These are phyloP conservation scores for Micronycteris hirsuta DNA, from an alignment of 2,113 vertebrate species.

Conservation along the genomic window DNA sequence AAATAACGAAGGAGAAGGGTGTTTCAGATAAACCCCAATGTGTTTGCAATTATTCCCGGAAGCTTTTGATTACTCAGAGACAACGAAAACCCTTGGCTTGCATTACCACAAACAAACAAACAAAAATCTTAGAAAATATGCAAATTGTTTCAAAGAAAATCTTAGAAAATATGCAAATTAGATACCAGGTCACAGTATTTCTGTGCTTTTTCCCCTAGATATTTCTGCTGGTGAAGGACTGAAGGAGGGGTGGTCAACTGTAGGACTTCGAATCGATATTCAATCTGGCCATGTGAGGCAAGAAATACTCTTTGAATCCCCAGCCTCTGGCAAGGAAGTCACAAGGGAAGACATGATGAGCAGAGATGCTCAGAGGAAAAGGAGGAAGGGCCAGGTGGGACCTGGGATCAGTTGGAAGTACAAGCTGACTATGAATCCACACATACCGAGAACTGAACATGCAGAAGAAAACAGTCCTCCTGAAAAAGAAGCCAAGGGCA, in stretches of 20 bases:
- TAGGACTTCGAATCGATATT: neutral
- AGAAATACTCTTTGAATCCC: neutral
- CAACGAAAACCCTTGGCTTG: slow-evolving; percentile 35
- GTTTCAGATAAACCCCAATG: slow-evolving; percentile 44
- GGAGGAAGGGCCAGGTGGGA: neutral
- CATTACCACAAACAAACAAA: slow-evolving; percentile 25
- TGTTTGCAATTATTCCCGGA: slow-evolving; percentile 62
- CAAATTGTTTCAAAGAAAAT: slow-evolving; percentile 13
- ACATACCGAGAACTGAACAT: neutral
- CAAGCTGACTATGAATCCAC: neutral
- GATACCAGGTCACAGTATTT: neutral
- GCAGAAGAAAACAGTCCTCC: neutral
- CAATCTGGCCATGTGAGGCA: neutral
- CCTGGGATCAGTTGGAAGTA: neutral
- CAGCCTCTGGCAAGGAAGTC: neutral
- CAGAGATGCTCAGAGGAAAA: neutral
- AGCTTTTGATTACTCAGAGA: slow-evolving; percentile 51
- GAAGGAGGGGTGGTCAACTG: fast-evolving
- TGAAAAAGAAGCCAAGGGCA: neutral
- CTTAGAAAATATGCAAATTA: slow-evolving; percentile 13
- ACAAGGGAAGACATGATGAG: neutral
- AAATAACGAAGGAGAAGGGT: slow-evolving; percentile 45
- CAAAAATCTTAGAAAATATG: slow-evolving; percentile 7
- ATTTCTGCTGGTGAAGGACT: neutral
- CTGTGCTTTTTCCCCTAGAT: neutral